A percentile compares a stretch with the other conserved stretches of the same genome.
Evolutionary conservation across 2,888 invertebrate species (phyloP).

Genomic region (Caradrina clavipalpis): DNA sequence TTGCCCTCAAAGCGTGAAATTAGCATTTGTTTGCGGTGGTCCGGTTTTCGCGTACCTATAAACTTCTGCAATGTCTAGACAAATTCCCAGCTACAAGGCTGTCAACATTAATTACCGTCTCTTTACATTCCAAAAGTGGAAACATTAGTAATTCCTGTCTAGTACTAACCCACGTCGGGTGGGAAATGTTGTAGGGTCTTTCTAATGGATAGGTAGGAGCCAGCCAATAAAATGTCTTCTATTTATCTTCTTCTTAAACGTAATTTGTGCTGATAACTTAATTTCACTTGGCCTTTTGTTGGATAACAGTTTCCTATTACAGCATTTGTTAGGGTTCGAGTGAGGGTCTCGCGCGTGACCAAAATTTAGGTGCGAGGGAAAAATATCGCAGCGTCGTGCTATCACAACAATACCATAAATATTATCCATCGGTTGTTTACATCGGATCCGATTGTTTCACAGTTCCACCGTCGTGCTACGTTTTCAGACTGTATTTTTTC

Average conservation of each 20-base stretch:
- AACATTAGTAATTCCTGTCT: slow-evolving; percentile 41
- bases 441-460: slow-evolving; percentile 72
- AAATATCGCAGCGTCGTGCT: slow-evolving; percentile 72
- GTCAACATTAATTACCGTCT: slow-evolving; percentile 56
- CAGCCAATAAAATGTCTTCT: slow-evolving; percentile 49
- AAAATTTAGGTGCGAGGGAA: slow-evolving; percentile 72
- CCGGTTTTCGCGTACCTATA: slow-evolving; percentile 46
- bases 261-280: slow-evolving; percentile 63
- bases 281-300: slow-evolving; percentile 65
- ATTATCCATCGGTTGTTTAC: slow-evolving; percentile 73
- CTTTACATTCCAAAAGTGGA: slow-evolving; percentile 41
- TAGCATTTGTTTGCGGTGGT: slow-evolving; percentile 63
- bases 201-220: slow-evolving; percentile 22
- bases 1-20: slow-evolving; percentile 59
- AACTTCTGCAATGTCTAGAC: slow-evolving; percentile 50
- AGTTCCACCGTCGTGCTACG: slow-evolving; percentile 50
- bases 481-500: slow-evolving; percentile 5
- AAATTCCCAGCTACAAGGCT: slow-evolving; percentile 32
- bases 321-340: slow-evolving; percentile 63
- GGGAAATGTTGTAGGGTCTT: slow-evolving; percentile 23
- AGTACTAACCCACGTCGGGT: slow-evolving; percentile 26
- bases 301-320: slow-evolving; percentile 65
- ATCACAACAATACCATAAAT: slow-evolving; percentile 83
- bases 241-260: slow-evolving; percentile 62
- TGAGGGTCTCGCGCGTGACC: slow-evolving; percentile 71